Evolutionary conservation across 2,888 invertebrate species (phyloP).

Genomic region (Formica aserva): DNA sequence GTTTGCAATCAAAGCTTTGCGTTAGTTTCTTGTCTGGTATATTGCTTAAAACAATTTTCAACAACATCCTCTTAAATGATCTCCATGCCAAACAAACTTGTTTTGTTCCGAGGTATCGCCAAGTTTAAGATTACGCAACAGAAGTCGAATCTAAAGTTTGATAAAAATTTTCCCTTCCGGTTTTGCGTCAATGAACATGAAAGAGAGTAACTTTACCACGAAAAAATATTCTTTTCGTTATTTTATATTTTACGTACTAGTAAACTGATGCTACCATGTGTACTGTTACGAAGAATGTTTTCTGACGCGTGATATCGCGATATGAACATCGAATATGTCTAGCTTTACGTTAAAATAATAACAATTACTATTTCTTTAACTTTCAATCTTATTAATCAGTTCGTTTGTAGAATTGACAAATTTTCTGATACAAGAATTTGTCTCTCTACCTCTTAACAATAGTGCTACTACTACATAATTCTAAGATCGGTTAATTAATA

Average conservation of each 20-base stretch:
- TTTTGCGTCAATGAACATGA: conserved; percentile 16
- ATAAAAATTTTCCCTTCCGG: conserved; percentile 14
- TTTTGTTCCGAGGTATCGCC: conserved; percentile 16
- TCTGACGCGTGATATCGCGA: background rate
- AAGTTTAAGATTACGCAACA: conserved; percentile 45
- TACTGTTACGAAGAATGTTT: background rate
- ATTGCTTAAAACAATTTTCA: conserved; percentile 49
- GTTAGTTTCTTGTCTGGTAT: conserved; percentile 20
- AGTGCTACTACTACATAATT: background rate
- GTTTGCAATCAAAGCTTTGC: conserved; percentile 26
- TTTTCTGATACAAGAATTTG: background rate
- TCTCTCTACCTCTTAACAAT: background rate
- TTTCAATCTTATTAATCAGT: conserved; percentile 1
- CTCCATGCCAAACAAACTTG: conserved; percentile 31
- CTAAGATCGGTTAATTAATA: conserved; percentile 13
- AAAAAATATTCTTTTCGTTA: conserved; percentile 2
- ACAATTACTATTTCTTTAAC: background rate
- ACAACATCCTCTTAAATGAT: conserved; percentile 44
- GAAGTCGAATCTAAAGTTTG: conserved; percentile 29
- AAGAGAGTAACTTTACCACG: background rate
- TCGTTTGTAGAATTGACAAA: background rate
- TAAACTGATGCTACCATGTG: background rate
- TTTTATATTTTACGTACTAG: background rate
- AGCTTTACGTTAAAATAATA: background rate
- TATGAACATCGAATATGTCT: background rate